Evolutionary conservation across 2,888 invertebrate genomes (phyloP).

Genomic region (Lysandra bellargus): DNA sequence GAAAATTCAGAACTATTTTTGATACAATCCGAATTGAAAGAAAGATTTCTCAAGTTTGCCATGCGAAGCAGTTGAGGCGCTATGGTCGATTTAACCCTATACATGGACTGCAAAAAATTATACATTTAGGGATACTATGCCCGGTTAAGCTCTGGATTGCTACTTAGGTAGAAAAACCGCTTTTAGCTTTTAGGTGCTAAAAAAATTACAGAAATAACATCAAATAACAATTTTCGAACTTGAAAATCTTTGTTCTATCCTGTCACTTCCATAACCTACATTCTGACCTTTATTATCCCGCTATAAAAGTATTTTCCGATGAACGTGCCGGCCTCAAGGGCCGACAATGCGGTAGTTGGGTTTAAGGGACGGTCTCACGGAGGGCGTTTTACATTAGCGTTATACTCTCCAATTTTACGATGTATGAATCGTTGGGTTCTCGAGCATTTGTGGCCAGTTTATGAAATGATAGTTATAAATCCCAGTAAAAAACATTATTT

Average conservation of each 20-base stretch:
- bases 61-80: no score
- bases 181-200: neutral
- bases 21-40: no score
- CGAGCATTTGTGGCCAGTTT: neutral
- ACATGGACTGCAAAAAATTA: no score
- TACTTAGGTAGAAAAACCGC: neutral
- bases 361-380: slow-evolving; percentile 45
- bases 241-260: neutral
- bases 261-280: neutral
- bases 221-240: neutral
- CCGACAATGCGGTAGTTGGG: slow-evolving; percentile 51
- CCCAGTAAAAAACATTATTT: no score
- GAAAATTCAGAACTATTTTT: no score
- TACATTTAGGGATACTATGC: no score
- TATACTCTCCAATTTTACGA: slow-evolving; percentile 8
- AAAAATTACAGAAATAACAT: neutral
- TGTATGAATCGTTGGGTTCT: neutral
- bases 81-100: no score
- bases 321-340: slow-evolving; percentile 48
- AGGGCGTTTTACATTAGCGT: slow-evolving; percentile 4
- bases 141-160: neutral
- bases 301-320: slow-evolving; percentile 53
- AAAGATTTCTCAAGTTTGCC: no score
- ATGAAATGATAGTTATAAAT: no score
- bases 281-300: slow-evolving; percentile 45